These are phyloP conservation scores for Conus ventricosus DNA, from an alignment of 1,140 invertebrate genomes.

Conservation along the genomic window DNA sequence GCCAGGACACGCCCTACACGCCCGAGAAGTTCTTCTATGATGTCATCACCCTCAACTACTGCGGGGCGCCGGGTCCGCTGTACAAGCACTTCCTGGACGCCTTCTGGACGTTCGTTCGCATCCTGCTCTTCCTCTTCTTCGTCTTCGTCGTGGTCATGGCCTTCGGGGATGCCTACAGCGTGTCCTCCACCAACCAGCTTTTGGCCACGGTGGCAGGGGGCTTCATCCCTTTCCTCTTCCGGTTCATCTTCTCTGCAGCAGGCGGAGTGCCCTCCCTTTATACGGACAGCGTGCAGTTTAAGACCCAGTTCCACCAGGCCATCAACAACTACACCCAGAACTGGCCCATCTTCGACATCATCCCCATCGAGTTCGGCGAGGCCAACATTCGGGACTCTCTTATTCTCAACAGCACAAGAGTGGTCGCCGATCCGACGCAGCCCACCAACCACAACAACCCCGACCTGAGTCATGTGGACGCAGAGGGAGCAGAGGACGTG, in stretches of 20 bases:
- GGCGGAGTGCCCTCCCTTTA: slow-evolving; percentile 42
- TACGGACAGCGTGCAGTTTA: slow-evolving; percentile 57
- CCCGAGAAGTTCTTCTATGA: slow-evolving; percentile 59
- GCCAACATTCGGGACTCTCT: background rate
- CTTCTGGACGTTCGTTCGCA: slow-evolving; percentile 44
- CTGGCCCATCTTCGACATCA: slow-evolving; percentile 61
- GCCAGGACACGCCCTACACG: slow-evolving; percentile 54
- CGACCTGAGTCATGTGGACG: background rate
- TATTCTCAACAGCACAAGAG: background rate
- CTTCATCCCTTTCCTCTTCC: slow-evolving; percentile 61
- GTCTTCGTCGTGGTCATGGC: slow-evolving; percentile 61
- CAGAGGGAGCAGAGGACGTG: background rate
- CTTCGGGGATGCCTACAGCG: slow-evolving; percentile 60
- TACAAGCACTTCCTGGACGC: slow-evolving; percentile 48
- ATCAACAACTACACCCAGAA: slow-evolving; percentile 53
- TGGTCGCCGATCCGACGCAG: background rate
- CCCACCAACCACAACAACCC: background rate
- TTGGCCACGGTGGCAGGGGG: slow-evolving; percentile 61
- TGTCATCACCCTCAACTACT: slow-evolving; percentile 48
- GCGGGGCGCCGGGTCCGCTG: slow-evolving; percentile 55
- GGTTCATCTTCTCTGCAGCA: slow-evolving; percentile 52
- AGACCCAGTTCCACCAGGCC: slow-evolving; percentile 50
- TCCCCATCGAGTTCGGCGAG: slow-evolving; percentile 34
- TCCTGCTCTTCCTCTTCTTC: slow-evolving; percentile 61
- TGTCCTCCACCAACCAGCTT: slow-evolving; percentile 63